A percentile compares a stretch with the other conserved stretches of the same genome.
phyloP scores from a whole-genome alignment of 2,888 invertebrate species.

The Mamestra brassicae region DNA sequence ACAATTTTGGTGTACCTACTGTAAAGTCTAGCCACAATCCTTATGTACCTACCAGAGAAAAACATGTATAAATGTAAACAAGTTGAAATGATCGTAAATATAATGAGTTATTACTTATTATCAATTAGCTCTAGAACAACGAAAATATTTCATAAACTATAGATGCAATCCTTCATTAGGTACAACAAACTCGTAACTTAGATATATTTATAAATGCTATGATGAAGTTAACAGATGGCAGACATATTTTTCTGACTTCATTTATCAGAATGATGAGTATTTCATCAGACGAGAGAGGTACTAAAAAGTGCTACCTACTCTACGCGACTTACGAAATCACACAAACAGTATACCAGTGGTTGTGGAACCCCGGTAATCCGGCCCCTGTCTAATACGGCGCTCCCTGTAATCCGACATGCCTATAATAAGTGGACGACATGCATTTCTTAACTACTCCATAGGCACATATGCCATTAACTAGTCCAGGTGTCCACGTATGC shows the following conservation, averaged over 20 bases:
- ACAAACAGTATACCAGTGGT: neutral
- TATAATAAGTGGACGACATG: too few relatives aligned
- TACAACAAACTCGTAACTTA: neutral
- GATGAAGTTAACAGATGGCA: neutral
- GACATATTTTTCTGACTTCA: too few relatives aligned
- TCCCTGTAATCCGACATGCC: too few relatives aligned
- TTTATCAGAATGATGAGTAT: too few relatives aligned
- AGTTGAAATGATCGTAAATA: neutral
- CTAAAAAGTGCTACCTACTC: too few relatives aligned
- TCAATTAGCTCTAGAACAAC: conserved; percentile 13
- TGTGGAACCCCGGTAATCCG: too few relatives aligned
- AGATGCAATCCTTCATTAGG: neutral
- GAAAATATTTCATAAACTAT: neutral
- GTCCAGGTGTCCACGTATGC: too few relatives aligned
- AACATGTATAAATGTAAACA: neutral
- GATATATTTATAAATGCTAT: neutral
- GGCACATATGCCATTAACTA: too few relatives aligned
- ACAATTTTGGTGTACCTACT: neutral
- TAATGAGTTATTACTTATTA: neutral
- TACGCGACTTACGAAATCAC: too few relatives aligned
- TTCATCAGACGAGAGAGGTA: too few relatives aligned
- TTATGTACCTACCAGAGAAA: neutral
- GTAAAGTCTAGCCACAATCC: neutral
- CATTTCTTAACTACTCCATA: too few relatives aligned
- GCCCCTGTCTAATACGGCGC: too few relatives aligned